Base-by-base conservation (phyloP, 1,140 invertebrate species). In the Trichoplusia ni region DNA sequence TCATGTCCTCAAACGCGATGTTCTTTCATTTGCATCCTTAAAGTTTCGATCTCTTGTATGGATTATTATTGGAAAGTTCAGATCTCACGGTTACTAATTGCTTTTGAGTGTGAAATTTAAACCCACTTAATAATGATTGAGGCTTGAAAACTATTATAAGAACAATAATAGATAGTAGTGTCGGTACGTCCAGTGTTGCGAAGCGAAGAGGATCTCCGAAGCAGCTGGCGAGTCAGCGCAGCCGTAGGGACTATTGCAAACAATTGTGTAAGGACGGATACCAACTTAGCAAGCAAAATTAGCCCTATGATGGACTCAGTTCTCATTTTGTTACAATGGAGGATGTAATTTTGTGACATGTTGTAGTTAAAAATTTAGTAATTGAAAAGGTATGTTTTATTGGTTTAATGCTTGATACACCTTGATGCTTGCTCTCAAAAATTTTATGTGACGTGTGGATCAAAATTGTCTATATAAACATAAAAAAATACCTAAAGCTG, bases 221-320 rank as follows among this genome's bases (percentile, higher is more conserved):
- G 37, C 66, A 51, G 44, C 64, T 47, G 66, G 40, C 67, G 47
- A 58, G 63, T 49, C 63, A 54, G 60, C 64, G 44, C 67, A 62
- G 44, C 68, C 75, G 61, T 77, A 59, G 62, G 62, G 35, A 63
- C 37, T 66, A 84, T 82, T 91, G 89, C 89, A 91, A 91, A 91
- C 90, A 91, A 91, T 89, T 91, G 90, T 91, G 90, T 91, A 90
- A 91, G 90, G 89, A 90, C 84, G 89, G 90, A 88, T 84, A 85
- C 88, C 82, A 84, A 66, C 71, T 75, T 78, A 80, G 86, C 86
- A 86, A 87, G 82, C 84, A 83, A 82, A 79, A 69, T 69, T 77
- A 56, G 59, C 69, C 69, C 66, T 67, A 73, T 74, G 62, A 71
- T 76, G 64, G 62, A 70, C 69, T 65, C 66, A 37, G 42, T 46